Base-by-base conservation (phyloP, 2,113 vertebrate genomes). In the Tychaedon coryphoeus region DNA sequence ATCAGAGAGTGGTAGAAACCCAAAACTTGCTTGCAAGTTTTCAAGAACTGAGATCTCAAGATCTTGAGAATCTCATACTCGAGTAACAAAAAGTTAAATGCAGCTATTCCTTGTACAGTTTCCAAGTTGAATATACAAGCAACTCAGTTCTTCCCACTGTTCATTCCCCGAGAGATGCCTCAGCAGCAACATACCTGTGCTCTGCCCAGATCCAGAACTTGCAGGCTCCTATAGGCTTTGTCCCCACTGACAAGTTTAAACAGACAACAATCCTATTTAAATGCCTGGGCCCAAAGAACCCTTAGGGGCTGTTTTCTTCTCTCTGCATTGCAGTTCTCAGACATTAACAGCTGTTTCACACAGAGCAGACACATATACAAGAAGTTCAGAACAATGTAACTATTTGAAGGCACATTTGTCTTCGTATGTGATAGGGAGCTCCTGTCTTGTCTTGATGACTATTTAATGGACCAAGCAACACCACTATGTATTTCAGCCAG, bases 381-480 rank as follows among this genome's bases (percentile, higher is more conserved):
- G 62, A 72, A 83, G 34, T 67, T 73, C 31, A 96, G 48, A 97
- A 89, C 77, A 73, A 78, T 0, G 3, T 60, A 94, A 96, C 83
- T 85, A 47, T 47, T 43, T 78, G 95, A 92, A 93, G 91, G 65
- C 87, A 89, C 5, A 4, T 97, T 61, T 92, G 81, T 64, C 81
- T 80, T 95, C 38, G 65, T 22, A 50, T 5, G 12, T 50, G 57
- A 93, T 62, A 81, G 45, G n/a, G 74, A 97, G 91, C 61, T 91
- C 91, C 66, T 60, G 89, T 43, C 14, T 91, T 93, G 84, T 74
- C 97, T 92, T 93, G 66, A 83, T 67, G 78, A 78, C 61, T 82
- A 62, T 57, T 95, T 93, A 10, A 5, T 62, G 69, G 75, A 88
- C 88, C 16, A 93, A 86, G 47, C 45, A 96, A 60, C 67, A 75